phyloP scores from a whole-genome alignment of 2,797 vertebrate genomes.

The Erpetoichthys calabaricus region DNA sequence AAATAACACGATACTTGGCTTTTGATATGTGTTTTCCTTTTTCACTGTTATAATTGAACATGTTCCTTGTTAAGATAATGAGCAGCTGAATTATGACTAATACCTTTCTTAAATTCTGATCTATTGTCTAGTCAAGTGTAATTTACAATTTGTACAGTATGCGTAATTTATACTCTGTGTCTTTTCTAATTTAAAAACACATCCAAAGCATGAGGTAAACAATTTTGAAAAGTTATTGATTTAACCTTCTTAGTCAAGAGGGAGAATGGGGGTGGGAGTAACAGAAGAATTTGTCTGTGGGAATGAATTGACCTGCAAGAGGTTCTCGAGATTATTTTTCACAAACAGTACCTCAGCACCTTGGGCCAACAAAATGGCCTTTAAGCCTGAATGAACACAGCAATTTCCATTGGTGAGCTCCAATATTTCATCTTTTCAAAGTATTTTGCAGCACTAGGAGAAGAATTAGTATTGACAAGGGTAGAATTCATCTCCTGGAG shows the following conservation, averaged over 20 bases:
- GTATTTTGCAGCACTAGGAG: conserved; percentile 53
- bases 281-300: conserved; percentile 38
- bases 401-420: conserved; percentile 34
- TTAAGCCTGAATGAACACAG: conserved; percentile 77
- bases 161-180: neutral
- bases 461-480: conserved; percentile 83
- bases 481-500: conserved; percentile 64
- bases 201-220: conserved; percentile 8
- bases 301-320: conserved; percentile 56
- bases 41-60: too few relatives aligned
- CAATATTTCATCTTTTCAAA: conserved; percentile 55
- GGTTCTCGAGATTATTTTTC: conserved; percentile 38
- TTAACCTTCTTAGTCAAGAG: conserved; percentile 61
- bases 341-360: conserved; percentile 42
- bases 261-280: conserved; percentile 30
- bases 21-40: too few relatives aligned
- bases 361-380: conserved; percentile 70
- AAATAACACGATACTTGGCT: too few relatives aligned
- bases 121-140: too few relatives aligned
- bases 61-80: too few relatives aligned
- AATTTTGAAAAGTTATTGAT: conserved; percentile 41
- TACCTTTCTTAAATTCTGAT: too few relatives aligned
- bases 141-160: neutral
- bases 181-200: neutral
- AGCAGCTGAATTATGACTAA: too few relatives aligned